Base-by-base conservation (phyloP, 2,888 invertebrate genomes). In the Strigamia transsilvanica region DNA sequence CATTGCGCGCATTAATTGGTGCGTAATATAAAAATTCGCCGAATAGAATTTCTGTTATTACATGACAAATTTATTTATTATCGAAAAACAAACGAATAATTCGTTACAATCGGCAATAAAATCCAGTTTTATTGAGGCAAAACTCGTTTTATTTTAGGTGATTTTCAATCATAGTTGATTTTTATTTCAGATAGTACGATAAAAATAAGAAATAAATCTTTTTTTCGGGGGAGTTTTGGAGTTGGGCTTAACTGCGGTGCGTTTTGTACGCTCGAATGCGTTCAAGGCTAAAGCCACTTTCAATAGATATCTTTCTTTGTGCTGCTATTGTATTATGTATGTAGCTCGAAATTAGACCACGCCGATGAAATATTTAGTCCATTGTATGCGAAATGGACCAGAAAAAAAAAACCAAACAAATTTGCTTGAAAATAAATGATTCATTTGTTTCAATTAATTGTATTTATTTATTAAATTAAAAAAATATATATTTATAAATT, bases 301-400 rank as follows among this genome's bases (percentile, higher is more conserved):
- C 61, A 61, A 61, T 61, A 61, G 10, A 61, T 61, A 2, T 61
- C 61, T 61, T 61, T 56, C 41, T 41, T 41, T 41, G 41, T 12
- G 7, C 6, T 46, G 12, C 46, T 15, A 46, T 46, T 46, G 46
- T 46, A 46, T 46, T 46, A 46, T 46, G 46, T 46, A 34, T 34
- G 7, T 3, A 2, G 6, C 23, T 5, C 61, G 18, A 61, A 61
- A 61, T 61, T 61, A 61, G 61, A 61, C 18, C 61, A 61, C 61
- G 61, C 3, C 21, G n/a, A 15, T 34, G 12, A 61, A 61, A 61
- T 61, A 61, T 61, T 61, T 61, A 61, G 61, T 61, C 61, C 61
- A 61, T 61, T 61, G 61, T 61, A 61, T 61, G 61, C 61, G 18
- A 61, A 61, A 61, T 61, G 61, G 18, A 61, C 61, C 61, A 61